These are phyloP conservation scores for Erythrolamprus reginae DNA, from an alignment of 2,113 vertebrate genomes.

Conservation along the genomic window DNA sequence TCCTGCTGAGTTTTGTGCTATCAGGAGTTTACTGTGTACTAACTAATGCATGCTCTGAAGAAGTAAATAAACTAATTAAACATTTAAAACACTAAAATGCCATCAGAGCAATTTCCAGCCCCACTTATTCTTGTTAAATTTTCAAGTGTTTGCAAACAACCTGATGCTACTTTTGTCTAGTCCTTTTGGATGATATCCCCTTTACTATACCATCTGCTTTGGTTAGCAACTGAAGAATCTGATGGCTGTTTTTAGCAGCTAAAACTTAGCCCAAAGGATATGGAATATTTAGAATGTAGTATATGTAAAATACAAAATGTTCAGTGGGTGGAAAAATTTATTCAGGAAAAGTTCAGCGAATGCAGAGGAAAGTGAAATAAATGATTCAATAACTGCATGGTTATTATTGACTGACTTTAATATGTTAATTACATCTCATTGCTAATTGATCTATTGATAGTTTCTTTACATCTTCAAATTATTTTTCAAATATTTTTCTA, in stretches of 20 bases:
- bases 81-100: neutral
- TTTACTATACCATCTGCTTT: neutral
- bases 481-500: neutral
- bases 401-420: neutral
- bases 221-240: neutral
- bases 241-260: neutral
- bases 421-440: neutral
- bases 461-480: neutral
- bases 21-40: neutral
- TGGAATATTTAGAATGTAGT: neutral
- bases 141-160: neutral
- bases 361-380: neutral
- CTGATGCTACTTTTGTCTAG: neutral
- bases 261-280: neutral
- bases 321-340: neutral
- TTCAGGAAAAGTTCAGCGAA: neutral
- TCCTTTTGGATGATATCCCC: neutral
- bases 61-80: constrained; percentile 1
- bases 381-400: neutral
- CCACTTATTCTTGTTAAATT: neutral
- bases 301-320: neutral
- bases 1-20: constrained; percentile 12
- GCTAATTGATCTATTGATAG: neutral
- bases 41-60: neutral
- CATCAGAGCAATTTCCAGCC: neutral